Percentiles rank a stretch among this genome's conserved stretches.
Conservation (phyloP, 2,113 vertebrate genomes). For the Dasypus novemcinctus region DNA sequence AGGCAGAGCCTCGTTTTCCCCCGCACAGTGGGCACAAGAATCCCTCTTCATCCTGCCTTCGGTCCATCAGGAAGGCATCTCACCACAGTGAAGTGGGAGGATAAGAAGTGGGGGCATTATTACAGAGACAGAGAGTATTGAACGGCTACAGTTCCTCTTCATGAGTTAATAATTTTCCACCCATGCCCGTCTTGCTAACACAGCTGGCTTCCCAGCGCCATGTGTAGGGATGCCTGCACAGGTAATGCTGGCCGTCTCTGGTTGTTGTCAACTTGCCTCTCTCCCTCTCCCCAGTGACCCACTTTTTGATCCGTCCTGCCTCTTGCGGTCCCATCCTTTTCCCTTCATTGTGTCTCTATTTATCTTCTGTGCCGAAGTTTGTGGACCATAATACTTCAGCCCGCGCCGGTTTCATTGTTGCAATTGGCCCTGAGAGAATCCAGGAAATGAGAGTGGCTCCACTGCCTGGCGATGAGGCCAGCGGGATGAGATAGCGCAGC, state of each 20-base stretch:
- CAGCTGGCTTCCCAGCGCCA: not conserved
- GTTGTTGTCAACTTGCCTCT: not conserved
- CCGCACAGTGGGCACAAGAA: fast-evolving
- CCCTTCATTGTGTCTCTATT: conserved; percentile 7
- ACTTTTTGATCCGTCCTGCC: not conserved
- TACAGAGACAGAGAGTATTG: not conserved
- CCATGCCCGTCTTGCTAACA: not conserved
- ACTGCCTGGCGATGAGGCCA: not conserved
- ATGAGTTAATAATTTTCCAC: fast-evolving
- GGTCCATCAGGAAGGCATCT: not conserved
- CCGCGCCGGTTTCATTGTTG: not conserved
- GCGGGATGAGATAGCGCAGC: not conserved
- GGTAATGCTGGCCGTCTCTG: not conserved
- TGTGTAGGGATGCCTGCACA: not conserved
- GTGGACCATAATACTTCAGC: not conserved
- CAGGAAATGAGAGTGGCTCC: not conserved
- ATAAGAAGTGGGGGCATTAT: not conserved
- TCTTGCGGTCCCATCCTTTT: not conserved
- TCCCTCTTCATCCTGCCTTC: not conserved
- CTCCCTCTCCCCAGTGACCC: not conserved
- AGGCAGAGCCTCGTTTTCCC: fast-evolving
- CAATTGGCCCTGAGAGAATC: not conserved
- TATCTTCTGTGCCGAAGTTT: not conserved
- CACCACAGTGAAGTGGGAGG: fast-evolving
- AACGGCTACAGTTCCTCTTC: not conserved